These are phyloP conservation scores for Neodiprion lecontei DNA, from an alignment of 1,140 invertebrate genomes.

Conservation along the genomic window DNA sequence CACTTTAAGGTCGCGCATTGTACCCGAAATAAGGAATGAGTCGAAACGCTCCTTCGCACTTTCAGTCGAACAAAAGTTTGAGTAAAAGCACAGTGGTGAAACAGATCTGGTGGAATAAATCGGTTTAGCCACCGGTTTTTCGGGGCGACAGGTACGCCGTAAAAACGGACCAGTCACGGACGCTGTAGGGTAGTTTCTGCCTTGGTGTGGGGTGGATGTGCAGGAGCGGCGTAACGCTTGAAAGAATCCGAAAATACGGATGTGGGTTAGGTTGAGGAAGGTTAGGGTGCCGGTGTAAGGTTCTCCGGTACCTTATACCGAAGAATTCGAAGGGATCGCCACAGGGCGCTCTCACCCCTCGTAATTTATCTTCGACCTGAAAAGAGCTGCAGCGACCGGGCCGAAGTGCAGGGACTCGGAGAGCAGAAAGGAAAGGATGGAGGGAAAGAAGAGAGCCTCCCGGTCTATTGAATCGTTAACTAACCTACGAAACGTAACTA, in stretches of 20 bases:
- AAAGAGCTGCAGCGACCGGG: background rate
- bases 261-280: slow-evolving; percentile 1
- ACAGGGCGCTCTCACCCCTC: background rate
- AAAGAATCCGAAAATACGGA: slow-evolving; percentile 5
- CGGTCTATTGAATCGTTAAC: slow-evolving; percentile 1
- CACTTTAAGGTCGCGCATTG: no score
- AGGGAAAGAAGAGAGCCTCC: background rate
- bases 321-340: background rate
- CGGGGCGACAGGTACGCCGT: background rate
- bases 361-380: slow-evolving; percentile 7
- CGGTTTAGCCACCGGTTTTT: background rate
- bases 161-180: background rate
- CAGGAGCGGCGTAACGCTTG: background rate
- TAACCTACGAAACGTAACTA: slow-evolving; percentile 5
- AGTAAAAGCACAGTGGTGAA: background rate
- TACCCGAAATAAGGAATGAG: no score
- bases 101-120: background rate
- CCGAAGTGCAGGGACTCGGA: background rate
- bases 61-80: no score
- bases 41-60: no score
- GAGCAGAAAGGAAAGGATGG: background rate
- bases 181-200: background rate
- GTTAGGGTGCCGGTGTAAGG: background rate
- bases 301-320: background rate
- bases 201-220: background rate